These are phyloP conservation scores for Cynopterus sphinx DNA, from an alignment of 2,797 vertebrate genomes.

Conservation along the genomic window DNA sequence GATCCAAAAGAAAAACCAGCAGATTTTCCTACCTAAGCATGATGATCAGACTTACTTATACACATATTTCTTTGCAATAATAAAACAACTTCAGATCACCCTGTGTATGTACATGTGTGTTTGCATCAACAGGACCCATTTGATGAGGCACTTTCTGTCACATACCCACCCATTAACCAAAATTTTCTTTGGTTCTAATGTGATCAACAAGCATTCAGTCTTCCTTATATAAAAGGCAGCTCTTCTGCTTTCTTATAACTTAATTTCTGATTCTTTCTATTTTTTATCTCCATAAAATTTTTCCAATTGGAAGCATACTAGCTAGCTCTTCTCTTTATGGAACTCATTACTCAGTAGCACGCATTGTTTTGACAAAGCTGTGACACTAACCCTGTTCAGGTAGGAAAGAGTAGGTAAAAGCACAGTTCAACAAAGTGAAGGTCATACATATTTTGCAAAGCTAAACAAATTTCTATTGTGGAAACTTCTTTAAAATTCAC, in stretches of 20 bases:
- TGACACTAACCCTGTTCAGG: background rate
- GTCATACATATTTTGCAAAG: background rate
- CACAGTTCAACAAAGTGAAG: background rate
- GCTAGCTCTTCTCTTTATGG: background rate
- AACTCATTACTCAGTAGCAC: background rate
- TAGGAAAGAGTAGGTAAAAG: slow-evolving; percentile 22
- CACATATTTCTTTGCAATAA: background rate
- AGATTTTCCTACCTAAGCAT: background rate
- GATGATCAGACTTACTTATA: background rate
- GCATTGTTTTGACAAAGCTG: background rate
- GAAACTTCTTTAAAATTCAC: background rate
- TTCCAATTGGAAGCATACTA: background rate
- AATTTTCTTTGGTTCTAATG: background rate
- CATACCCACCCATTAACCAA: background rate
- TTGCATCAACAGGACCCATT: background rate
- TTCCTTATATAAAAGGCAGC: background rate
- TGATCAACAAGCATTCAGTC: background rate
- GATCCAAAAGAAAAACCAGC: slow-evolving; percentile 31
- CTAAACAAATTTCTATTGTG: background rate
- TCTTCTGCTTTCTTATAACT: background rate
- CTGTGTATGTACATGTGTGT: background rate
- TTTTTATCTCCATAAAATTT: background rate
- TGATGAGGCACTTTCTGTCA: background rate
- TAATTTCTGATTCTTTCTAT: background rate
- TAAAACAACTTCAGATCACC: background rate